Conservation (phyloP, 2,797 vertebrate genomes). For the Vespertilio murinus region DNA sequence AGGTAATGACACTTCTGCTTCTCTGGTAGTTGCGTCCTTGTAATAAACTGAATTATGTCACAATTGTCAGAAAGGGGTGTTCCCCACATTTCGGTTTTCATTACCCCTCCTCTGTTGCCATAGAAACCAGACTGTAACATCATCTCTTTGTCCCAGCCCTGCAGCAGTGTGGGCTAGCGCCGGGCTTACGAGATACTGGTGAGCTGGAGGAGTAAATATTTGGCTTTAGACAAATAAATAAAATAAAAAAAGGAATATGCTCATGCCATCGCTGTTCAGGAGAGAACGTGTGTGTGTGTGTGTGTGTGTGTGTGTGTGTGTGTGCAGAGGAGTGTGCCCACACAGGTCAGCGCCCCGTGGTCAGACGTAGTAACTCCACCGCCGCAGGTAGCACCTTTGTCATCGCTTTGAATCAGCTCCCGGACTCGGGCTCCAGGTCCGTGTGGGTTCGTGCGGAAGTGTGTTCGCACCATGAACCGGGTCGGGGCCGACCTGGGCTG, state of each 20-base stretch:
- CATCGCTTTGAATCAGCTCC: not conserved
- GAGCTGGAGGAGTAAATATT: slow-evolving; percentile 58
- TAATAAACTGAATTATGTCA: slow-evolving; percentile 73
- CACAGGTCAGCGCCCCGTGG: not conserved
- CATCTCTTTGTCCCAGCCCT: slow-evolving; percentile 89
- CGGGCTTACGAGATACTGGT: slow-evolving; percentile 71
- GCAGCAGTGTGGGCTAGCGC: slow-evolving; percentile 81
- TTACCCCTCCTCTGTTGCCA: slow-evolving; percentile 92
- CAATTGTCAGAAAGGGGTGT: slow-evolving; percentile 81
- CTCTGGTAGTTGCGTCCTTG: slow-evolving; percentile 64
- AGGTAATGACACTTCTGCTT: slow-evolving; percentile 71
- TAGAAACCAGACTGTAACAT: slow-evolving; percentile 94
- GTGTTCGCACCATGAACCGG: not conserved
- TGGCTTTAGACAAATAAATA: not conserved
- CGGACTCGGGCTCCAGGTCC: not conserved
- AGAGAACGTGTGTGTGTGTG: not conserved
- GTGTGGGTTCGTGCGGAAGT: not conserved
- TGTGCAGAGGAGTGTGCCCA: not conserved
- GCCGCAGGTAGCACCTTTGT: not conserved
- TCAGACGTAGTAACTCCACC: no score
- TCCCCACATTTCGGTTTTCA: slow-evolving; percentile 83
- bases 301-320: not conserved
- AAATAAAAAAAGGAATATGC: not conserved
- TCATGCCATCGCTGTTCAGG: not conserved
- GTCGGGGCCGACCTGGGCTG: accelerated